Base-by-base conservation (phyloP, 1,140 invertebrate genomes). In the Harpegnathos saltator region DNA sequence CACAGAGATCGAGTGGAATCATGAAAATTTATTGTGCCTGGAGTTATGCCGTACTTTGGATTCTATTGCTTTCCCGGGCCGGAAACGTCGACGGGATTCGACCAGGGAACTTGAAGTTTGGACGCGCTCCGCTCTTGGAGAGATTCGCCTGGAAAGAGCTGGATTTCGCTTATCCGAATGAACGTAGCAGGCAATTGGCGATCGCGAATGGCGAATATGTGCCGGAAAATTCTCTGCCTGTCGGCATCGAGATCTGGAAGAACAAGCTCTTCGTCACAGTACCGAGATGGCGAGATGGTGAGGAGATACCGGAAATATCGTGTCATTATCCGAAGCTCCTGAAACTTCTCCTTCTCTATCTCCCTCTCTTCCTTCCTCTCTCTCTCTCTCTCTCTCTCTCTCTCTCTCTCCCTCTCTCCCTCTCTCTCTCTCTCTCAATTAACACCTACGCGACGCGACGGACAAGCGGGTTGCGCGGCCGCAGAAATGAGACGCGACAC, bases 201-300 rank as follows among this genome's bases (percentile, higher is more conserved):
- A 92, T 97, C 11, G 90, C 95, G 15, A 95, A 94, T 1, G 96
- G 96, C 14, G 95, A 95, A 33, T 96, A 95, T 54, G 95, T 97
- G 1, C 97, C 96, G 0, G 95, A 97, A 91, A 97, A 97, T 89
- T 96, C 95, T 56, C 91, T 97, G 3, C 97, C 97, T 1, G 97
- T 97, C 3, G 97, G 97, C 15, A 96, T 97, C 38, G 97, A 98
- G 92, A 94, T 97, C 73, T 97, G 96, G 96, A 95, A 94, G 50
- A 96, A 97, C 86, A 97, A 97, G 82, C 93, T 97, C 0, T 98
- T 97, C 90, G 95, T 98, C 38, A 96, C 95, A 26, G 96, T 98
- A 1, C 97, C 97, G 0, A 95, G 97, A 87, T 97, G 97, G 97
- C 95, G 95, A 58, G 93, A 95, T 89, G 96, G 95, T 96, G 87